Percentiles rank a stretch among this genome's conserved stretches.
Conservation (phyloP, 2,113 vertebrate species). For the Erinaceus europaeus region DNA sequence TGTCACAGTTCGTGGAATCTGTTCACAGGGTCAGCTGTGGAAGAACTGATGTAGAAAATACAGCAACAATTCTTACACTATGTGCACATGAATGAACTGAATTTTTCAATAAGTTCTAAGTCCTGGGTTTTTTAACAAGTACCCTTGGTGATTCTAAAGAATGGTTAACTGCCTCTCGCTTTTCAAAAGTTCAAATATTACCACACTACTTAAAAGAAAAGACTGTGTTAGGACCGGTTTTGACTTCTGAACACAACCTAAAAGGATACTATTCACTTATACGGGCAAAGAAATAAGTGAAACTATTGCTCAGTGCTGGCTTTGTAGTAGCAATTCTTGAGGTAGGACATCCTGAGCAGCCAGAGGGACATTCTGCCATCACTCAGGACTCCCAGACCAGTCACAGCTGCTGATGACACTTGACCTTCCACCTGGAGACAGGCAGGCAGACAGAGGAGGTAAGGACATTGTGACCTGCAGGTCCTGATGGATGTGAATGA, state of each 20-base stretch:
- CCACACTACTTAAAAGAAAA: neutral
- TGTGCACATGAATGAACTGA: neutral
- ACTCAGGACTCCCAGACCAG: too few species aligned
- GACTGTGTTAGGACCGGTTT: neutral
- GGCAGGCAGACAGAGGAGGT: neutral
- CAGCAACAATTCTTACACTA: neutral
- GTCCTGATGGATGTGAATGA: accelerated
- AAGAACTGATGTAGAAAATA: neutral
- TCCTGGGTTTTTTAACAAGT: neutral
- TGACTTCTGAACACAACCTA: neutral
- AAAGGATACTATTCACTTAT: neutral
- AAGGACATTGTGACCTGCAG: neutral
- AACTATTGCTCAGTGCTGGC: neutral
- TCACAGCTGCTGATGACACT: neutral
- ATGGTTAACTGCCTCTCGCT: too few species aligned
- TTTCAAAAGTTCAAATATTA: too few species aligned
- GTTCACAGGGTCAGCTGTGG: neutral
- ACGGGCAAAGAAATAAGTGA: neutral
- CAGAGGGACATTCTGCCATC: too few species aligned
- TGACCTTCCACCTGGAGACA: neutral
- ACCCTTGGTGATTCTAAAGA: neutral
- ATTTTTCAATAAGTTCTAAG: neutral
- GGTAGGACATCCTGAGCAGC: neutral
- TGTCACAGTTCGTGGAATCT: neutral
- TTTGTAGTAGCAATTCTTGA: neutral